Conservation (phyloP, 2,888 invertebrate species). For the Drosophila silvestris region DNA sequence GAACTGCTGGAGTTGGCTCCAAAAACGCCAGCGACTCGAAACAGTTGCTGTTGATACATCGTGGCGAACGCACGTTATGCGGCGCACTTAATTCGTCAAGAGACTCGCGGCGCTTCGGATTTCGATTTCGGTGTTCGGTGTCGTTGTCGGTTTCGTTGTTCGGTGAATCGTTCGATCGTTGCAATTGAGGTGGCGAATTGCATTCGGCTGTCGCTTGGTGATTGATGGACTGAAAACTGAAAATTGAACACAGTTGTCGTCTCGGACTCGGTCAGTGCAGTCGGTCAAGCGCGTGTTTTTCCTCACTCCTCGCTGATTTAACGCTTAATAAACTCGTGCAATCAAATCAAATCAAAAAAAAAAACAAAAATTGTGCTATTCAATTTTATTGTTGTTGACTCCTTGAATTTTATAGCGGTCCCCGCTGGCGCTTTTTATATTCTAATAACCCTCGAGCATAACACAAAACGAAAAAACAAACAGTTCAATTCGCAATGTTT, state of each 20-base stretch:
- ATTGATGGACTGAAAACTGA: conserved; percentile 60
- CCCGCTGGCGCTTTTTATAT: conserved; percentile 56
- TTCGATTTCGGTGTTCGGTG: conserved; percentile 43
- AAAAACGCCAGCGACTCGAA: conserved; percentile 34
- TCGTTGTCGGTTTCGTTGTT: conserved; percentile 36
- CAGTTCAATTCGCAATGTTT: conserved; percentile 74
- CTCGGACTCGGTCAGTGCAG: conserved; percentile 67
- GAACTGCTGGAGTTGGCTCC: conserved; percentile 49
- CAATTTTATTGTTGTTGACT: conserved; percentile 54
- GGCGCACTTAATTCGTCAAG: conserved; percentile 37
- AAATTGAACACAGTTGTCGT: conserved; percentile 52
- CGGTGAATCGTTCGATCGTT: conserved; percentile 55
- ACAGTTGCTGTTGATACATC: conserved; percentile 72
- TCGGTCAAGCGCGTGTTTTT: conserved; percentile 23
- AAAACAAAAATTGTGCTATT: conserved; percentile 41
- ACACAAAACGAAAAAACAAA: conserved; percentile 31
- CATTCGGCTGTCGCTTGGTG: conserved; percentile 64
- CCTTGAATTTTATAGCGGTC: conserved; percentile 72
- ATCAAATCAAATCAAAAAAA: conserved; percentile 21
- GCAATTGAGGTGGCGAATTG: conserved; percentile 64
- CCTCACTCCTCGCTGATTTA: not conserved
- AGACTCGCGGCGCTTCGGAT: conserved; percentile 37
- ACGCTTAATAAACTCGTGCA: conserved; percentile 13
- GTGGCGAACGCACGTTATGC: conserved; percentile 58
- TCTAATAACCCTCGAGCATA: conserved; percentile 54